Evolutionary conservation across 2,797 vertebrate genomes (phyloP).

Genomic region (Australoheros facetus): DNA sequence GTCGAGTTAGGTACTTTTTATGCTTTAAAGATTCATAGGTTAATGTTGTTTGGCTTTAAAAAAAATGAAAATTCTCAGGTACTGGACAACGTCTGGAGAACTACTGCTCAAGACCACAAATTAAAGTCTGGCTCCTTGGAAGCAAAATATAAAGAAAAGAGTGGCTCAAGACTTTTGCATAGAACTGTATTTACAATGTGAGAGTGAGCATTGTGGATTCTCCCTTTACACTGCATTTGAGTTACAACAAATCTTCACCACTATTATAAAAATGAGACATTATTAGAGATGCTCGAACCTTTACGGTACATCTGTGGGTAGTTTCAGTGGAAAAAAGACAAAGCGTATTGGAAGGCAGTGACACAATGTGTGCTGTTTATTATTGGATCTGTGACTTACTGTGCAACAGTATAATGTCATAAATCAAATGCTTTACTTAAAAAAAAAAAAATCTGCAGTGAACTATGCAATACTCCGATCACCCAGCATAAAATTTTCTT

Average conservation of each 20-base stretch:
- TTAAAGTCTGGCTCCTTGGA: not conserved
- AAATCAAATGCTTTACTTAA: conserved; percentile 49
- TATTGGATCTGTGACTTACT: conserved; percentile 60
- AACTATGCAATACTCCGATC: conserved; percentile 14
- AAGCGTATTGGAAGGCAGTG: conserved; percentile 56
- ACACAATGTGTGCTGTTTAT: conserved; percentile 72
- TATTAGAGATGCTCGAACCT: too few relatives aligned
- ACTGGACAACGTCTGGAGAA: not conserved
- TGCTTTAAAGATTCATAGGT: too few relatives aligned
- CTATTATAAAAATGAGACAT: not conserved
- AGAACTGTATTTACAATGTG: too few relatives aligned
- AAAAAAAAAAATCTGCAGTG: conserved; percentile 42
- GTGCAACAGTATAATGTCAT: conserved; percentile 62
- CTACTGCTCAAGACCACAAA: not conserved
- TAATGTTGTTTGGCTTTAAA: too few relatives aligned
- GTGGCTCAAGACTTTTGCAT: too few relatives aligned
- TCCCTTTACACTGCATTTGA: not conserved
- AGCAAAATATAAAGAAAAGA: too few relatives aligned
- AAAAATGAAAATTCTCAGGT: too few relatives aligned
- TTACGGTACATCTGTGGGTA: too few relatives aligned
- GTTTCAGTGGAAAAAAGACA: not conserved
- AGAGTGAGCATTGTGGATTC: too few relatives aligned
- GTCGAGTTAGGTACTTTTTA: too few relatives aligned
- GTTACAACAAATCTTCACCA: not conserved
- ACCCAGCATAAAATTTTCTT: conserved; percentile 1